phyloP scores from a whole-genome alignment of 2,797 vertebrate genomes.

The Brachymystax lenok region DNA sequence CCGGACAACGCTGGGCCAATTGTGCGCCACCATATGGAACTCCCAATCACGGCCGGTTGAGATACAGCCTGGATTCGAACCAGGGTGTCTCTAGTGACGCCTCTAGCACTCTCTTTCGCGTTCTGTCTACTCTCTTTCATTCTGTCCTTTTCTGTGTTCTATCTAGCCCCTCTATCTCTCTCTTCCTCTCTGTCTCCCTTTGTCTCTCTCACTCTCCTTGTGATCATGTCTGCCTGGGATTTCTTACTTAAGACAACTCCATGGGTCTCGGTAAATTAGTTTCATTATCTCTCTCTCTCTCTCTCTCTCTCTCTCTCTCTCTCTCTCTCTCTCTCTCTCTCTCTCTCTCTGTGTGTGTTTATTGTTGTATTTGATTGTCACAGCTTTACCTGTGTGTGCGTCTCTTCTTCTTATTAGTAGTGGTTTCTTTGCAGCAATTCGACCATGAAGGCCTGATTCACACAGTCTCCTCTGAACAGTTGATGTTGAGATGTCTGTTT shows the following conservation, averaged over 20 bases:
- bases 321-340: not conserved
- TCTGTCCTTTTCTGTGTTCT: not conserved
- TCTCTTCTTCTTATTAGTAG: too few species aligned
- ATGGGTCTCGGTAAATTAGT: not conserved
- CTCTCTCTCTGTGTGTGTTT: conserved; percentile 41
- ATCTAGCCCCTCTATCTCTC: conserved; percentile 11
- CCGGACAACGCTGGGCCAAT: too few species aligned
- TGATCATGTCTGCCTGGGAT: conserved; percentile 33
- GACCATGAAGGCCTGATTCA: too few species aligned
- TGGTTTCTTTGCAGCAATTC: too few species aligned
- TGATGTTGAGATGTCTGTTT: too few species aligned
- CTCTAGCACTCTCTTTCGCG: not conserved
- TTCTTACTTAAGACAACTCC: conserved; percentile 51
- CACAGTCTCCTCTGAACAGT: too few species aligned
- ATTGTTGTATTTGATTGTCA: conserved; percentile 50
- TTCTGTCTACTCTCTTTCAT: conserved; percentile 21
- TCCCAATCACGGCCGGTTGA: too few species aligned
- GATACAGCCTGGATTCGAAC: too few species aligned
- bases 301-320: conserved; percentile 48
- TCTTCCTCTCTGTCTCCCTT: not conserved
- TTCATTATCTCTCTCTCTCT: not conserved
- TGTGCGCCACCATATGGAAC: too few species aligned
- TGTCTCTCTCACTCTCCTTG: conserved; percentile 37
- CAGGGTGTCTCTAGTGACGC: too few species aligned
- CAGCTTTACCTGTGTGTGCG: not conserved